Conservation (phyloP, 2,888 invertebrate species). For the Argyresthia goedartella region DNA sequence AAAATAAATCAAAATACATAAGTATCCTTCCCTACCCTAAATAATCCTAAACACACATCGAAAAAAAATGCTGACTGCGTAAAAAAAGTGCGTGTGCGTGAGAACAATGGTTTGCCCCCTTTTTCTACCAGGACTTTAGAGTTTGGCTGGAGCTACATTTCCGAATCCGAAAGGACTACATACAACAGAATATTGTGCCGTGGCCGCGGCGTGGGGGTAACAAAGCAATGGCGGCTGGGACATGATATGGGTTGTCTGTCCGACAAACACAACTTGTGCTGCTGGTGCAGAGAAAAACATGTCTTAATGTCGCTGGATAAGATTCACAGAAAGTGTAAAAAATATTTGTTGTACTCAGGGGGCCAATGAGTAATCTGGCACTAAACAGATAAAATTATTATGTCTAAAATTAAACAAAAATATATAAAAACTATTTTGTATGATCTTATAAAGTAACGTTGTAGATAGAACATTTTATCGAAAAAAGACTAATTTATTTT, state of each 20-base stretch:
- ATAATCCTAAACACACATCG: neutral
- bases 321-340: too few relatives aligned
- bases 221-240: slow-evolving; percentile 2
- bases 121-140: slow-evolving; percentile 66
- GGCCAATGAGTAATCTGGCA: too few relatives aligned
- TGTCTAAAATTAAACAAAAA: neutral
- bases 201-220: slow-evolving; percentile 13
- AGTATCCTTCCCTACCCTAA: neutral
- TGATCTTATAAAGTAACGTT: too few relatives aligned
- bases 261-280: neutral
- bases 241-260: neutral
- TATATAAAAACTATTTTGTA: too few relatives aligned
- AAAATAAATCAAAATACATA: neutral
- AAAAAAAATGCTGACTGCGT: slow-evolving; percentile 10
- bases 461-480: too few relatives aligned
- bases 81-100: slow-evolving; percentile 69
- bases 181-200: slow-evolving; percentile 23
- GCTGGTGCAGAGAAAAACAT: too few relatives aligned
- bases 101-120: slow-evolving; percentile 72
- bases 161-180: slow-evolving; percentile 28
- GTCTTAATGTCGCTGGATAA: too few relatives aligned
- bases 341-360: too few relatives aligned
- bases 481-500: too few relatives aligned
- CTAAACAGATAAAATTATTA: too few relatives aligned
- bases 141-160: slow-evolving; percentile 38